Base-by-base conservation (phyloP, 2,797 vertebrate genomes). In the Coendou prehensilis region DNA sequence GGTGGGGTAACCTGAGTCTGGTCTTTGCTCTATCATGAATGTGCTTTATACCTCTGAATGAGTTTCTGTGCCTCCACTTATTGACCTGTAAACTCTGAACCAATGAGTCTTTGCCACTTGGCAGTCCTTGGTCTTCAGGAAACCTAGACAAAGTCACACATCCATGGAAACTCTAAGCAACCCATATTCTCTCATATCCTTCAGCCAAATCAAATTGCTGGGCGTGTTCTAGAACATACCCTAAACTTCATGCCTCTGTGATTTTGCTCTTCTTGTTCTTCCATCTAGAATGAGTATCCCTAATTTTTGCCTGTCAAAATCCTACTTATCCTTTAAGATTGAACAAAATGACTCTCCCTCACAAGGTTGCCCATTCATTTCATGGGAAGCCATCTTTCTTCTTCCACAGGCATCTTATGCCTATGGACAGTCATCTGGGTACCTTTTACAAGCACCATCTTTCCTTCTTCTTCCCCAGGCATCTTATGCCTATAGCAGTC, bases 401-500 rank as follows among this genome's bases (percentile, higher is more conserved):
- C 56, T 71, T 71, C 52, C 18, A 1, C 28, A 2, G 52, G 30
- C 37, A 47, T 56, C 80, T 56, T 11, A 37, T 0, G 30, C 6
- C 76, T 28, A 33, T 63, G 59, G 59, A 6, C 28, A n/a, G 63
- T 10, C 59, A 81, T 64, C 33, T 15, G 87, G 56, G 45, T 22
- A 79, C 28, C 71, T 33, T 79, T 63, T 78, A 45, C 67, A 94
- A 88, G 94, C 89, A 41, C 75, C 79, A 9, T 73, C 69, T 91
- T 91, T 88, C 80, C 82, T 89, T 88, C 75, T 85, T 69, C 50
- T 71, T 71, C 52, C 18, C 1, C 28, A 2, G 52, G 30, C 37
- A 47, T 56, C 80, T 56, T 11, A 33, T 0, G 30, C 6, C 76
- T 28, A 33, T 63, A 64, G 59, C 28, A n/a, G 63, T 10, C 59